A percentile compares a stretch with the other conserved stretches of the same genome.
These are phyloP conservation scores for Caranx melampygus DNA, from an alignment of 2,113 vertebrate genomes.

Conservation along the genomic window DNA sequence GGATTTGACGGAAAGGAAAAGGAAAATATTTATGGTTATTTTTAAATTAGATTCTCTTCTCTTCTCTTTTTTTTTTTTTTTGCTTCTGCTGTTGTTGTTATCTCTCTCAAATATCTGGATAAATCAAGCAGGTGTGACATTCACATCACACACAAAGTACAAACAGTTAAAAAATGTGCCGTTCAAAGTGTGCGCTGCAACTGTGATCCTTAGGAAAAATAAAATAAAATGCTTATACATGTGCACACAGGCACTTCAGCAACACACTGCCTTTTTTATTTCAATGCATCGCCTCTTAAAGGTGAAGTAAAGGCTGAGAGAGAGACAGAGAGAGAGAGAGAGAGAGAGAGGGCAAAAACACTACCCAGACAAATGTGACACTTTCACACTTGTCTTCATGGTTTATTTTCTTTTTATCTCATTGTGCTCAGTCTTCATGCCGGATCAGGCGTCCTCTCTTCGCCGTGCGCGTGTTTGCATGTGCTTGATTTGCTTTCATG, in stretches of 20 bases:
- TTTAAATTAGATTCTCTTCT: conserved; percentile 60
- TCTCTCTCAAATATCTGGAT: conserved; percentile 61
- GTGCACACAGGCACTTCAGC: conserved; percentile 42
- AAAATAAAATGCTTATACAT: conserved; percentile 16
- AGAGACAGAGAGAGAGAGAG: conserved; percentile 50
- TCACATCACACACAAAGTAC: conserved; percentile 55
- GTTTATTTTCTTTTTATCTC: conserved; percentile 57
- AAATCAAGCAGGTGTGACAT: conserved; percentile 67
- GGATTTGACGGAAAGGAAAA: conserved; percentile 35
- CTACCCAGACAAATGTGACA: conserved; percentile 63
- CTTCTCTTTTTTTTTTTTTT: conserved; percentile 25
- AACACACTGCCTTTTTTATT: conserved; percentile 70
- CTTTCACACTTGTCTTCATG: conserved; percentile 48
- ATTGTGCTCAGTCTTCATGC: conserved; percentile 62
- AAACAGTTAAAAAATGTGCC: conserved; percentile 63
- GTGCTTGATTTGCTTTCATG: conserved; percentile 43
- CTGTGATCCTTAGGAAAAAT: conserved; percentile 60
- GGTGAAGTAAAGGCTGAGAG: conserved; percentile 53
- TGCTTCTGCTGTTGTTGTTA: not conserved
- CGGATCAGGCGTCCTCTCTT: conserved; percentile 45
- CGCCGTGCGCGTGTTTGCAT: not conserved
- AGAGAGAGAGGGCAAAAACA: conserved; percentile 45
- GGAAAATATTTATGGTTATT: conserved; percentile 61
- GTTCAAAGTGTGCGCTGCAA: conserved; percentile 32
- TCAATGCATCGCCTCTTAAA: conserved; percentile 68